Conservation (phyloP, 2,797 vertebrate genomes). For the Anguilla anguilla region DNA sequence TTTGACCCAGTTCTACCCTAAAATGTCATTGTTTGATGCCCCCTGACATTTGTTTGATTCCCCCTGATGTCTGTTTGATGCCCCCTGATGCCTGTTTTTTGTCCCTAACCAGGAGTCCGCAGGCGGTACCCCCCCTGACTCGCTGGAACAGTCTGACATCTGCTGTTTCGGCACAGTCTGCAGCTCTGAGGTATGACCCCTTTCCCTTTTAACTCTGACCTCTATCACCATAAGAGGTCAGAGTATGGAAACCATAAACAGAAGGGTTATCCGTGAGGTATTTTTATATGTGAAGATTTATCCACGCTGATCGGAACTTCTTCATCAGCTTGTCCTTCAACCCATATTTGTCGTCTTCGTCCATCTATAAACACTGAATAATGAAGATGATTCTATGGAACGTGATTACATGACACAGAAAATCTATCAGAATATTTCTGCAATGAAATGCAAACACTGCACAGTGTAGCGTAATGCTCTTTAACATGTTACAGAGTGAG, state of each 20-base stretch:
- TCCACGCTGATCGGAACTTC: too few species aligned
- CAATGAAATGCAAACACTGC: too few species aligned
- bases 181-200: slow-evolving; percentile 71
- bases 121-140: slow-evolving; percentile 60
- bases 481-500: too few species aligned
- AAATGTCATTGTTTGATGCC: neutral
- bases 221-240: neutral
- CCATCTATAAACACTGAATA: neutral
- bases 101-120: slow-evolving; percentile 48
- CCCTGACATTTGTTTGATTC: neutral
- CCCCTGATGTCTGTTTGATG: neutral
- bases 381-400: neutral
- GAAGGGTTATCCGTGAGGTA: too few species aligned
- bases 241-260: too few species aligned
- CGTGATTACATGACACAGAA: neutral
- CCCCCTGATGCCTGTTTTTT: neutral
- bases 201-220: neutral
- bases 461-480: too few species aligned
- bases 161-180: slow-evolving; percentile 49
- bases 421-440: neutral
- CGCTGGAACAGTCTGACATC: slow-evolving; percentile 72
- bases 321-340: too few species aligned
- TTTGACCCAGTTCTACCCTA: neutral
- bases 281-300: too few species aligned
- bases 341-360: too few species aligned